Evolutionary conservation across 2,888 invertebrate genomes (phyloP).

Genomic region (Trissonchulus latispiculum): DNA sequence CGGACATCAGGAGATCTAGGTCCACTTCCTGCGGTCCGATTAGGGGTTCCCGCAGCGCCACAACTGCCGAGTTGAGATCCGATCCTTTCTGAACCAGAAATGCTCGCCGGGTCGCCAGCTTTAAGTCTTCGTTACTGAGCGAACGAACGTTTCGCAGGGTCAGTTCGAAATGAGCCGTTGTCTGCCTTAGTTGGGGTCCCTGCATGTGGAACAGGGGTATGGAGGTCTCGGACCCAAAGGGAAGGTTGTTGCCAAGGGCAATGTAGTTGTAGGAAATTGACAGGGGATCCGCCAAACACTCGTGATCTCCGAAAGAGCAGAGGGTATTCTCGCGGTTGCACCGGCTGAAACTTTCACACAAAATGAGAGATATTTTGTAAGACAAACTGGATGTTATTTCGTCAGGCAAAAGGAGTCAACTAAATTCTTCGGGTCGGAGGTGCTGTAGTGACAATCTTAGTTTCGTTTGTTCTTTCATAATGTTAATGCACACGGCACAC

Average conservation of each 20-base stretch:
- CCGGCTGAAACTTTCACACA: constrained; percentile 28
- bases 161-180: constrained; percentile 46
- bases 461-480: too few relatives aligned
- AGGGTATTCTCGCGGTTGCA: constrained; percentile 31
- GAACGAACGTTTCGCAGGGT: constrained; percentile 31
- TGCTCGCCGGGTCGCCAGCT: constrained; percentile 34
- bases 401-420: too few relatives aligned
- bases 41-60: constrained; percentile 44
- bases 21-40: constrained; percentile 47
- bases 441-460: too few relatives aligned
- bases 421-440: too few relatives aligned
- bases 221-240: constrained; percentile 56
- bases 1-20: constrained; percentile 46
- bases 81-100: constrained; percentile 46
- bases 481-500: too few relatives aligned
- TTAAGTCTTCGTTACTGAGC: constrained; percentile 14
- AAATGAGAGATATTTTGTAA: too few relatives aligned
- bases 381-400: too few relatives aligned
- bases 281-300: constrained; percentile 67
- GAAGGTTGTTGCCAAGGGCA: constrained; percentile 67
- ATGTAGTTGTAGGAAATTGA: constrained; percentile 86
- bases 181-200: constrained; percentile 40
- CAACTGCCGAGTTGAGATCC: constrained; percentile 45
- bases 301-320: constrained; percentile 56
- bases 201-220: constrained; percentile 64